phyloP scores from a whole-genome alignment of 2,113 vertebrate genomes.

The Pseudopipra pipra region DNA sequence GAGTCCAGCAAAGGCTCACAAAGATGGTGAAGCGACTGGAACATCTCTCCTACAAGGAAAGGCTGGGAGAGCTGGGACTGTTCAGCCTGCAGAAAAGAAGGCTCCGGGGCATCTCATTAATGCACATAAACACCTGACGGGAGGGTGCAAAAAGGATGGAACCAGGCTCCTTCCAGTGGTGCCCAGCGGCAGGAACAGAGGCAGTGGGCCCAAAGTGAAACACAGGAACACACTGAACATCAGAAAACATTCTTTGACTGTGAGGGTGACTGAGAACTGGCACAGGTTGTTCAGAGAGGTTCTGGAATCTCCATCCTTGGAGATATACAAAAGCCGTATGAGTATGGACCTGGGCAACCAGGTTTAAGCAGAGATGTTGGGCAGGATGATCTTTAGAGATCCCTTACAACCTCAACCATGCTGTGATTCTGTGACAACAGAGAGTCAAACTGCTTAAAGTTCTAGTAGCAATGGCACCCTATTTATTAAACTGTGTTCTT shows the following conservation, averaged over 20 bases:
- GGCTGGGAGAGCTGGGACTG: neutral
- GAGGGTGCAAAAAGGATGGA: rapidly evolving
- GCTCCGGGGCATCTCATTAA: neutral
- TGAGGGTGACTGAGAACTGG: neutral
- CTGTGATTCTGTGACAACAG: neutral
- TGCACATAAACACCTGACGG: neutral
- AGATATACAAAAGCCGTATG: neutral
- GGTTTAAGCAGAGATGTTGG: neutral
- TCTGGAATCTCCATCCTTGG: neutral
- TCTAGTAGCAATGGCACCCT: neutral
- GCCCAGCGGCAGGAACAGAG: neutral
- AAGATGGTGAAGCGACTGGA: neutral
- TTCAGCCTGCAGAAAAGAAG: neutral
- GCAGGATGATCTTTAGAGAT: neutral
- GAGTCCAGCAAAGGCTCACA: neutral
- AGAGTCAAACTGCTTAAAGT: neutral
- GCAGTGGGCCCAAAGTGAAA: neutral
- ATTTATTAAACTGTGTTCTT: neutral
- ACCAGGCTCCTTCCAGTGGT: neutral
- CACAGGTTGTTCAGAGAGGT: neutral
- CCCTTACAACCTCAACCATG: neutral
- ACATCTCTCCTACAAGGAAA: neutral
- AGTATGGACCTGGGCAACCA: neutral
- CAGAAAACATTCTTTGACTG: neutral
- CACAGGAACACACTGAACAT: neutral